These are phyloP conservation scores for Sinhomidia bicolor DNA, from an alignment of 2,888 invertebrate species.

Conservation along the genomic window DNA sequence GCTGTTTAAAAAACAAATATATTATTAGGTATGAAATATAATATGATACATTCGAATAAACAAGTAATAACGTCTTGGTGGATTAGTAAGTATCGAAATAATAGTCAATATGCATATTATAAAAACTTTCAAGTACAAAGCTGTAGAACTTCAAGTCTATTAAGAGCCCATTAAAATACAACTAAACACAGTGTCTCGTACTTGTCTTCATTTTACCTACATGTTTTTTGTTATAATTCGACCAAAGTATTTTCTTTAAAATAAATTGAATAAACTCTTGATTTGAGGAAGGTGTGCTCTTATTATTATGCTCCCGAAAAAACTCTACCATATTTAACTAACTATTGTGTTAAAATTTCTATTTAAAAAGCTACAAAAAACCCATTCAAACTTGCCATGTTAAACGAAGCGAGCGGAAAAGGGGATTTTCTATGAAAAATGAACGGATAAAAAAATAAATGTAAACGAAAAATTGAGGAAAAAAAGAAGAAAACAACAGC, in stretches of 20 bases:
- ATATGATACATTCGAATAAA: background rate
- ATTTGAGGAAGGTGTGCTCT: background rate
- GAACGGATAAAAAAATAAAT: conserved; percentile 26
- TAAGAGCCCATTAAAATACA: too few relatives aligned
- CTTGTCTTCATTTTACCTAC: too few relatives aligned
- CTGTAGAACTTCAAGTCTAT: too few relatives aligned
- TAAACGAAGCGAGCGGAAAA: conserved; percentile 33
- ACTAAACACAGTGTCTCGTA: too few relatives aligned
- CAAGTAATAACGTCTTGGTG: background rate
- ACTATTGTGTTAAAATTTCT: background rate
- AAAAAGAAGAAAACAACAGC: conserved; percentile 14
- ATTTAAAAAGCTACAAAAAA: conserved; percentile 28
- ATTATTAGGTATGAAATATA: too few relatives aligned
- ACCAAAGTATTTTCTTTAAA: too few relatives aligned
- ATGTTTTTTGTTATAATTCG: too few relatives aligned
- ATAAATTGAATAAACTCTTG: background rate
- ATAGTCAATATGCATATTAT: background rate
- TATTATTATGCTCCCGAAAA: too few relatives aligned
- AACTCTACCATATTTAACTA: background rate
- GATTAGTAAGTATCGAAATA: background rate
- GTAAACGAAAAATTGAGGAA: conserved; percentile 11
- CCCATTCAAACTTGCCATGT: conserved; percentile 1
- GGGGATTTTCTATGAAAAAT: conserved; percentile 25
- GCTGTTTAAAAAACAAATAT: conserved; percentile 66
- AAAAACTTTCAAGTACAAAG: too few relatives aligned